These are phyloP conservation scores for Australoheros scitulus DNA, from an alignment of 2,113 vertebrate species.

Conservation along the genomic window DNA sequence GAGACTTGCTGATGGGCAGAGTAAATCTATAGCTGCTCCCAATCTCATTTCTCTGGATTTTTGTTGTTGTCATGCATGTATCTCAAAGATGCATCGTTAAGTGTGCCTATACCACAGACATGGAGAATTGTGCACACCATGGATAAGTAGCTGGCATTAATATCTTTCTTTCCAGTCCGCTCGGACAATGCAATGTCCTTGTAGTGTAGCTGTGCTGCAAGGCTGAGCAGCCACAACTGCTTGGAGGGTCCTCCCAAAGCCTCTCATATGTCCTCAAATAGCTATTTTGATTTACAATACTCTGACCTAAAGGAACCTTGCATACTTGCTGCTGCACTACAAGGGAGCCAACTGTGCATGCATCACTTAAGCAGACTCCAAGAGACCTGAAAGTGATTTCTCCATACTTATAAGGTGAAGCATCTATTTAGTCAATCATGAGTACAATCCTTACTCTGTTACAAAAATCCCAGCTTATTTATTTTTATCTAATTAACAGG, in stretches of 20 bases:
- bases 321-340: background rate
- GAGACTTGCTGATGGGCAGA: slow-evolving; percentile 43
- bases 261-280: background rate
- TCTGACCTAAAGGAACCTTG: background rate
- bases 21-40: slow-evolving; percentile 54
- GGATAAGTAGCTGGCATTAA: background rate
- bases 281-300: background rate
- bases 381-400: no score
- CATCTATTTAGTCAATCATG: background rate
- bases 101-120: background rate
- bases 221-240: background rate
- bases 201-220: background rate
- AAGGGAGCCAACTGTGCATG: background rate
- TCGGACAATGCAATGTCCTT: background rate
- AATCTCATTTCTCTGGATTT: slow-evolving; percentile 19
- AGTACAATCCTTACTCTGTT: background rate
- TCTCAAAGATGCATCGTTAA: background rate
- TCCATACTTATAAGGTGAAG: no score
- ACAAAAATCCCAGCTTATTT: background rate
- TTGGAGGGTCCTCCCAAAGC: background rate
- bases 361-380: no score
- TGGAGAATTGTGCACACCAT: background rate
- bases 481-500: background rate
- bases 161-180: background rate
- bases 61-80: slow-evolving; percentile 4